Percentiles rank a stretch among this genome's conserved stretches.
Evolutionary conservation across 2,888 invertebrate genomes (phyloP).

Genomic region (Pachydiplax longipennis): DNA sequence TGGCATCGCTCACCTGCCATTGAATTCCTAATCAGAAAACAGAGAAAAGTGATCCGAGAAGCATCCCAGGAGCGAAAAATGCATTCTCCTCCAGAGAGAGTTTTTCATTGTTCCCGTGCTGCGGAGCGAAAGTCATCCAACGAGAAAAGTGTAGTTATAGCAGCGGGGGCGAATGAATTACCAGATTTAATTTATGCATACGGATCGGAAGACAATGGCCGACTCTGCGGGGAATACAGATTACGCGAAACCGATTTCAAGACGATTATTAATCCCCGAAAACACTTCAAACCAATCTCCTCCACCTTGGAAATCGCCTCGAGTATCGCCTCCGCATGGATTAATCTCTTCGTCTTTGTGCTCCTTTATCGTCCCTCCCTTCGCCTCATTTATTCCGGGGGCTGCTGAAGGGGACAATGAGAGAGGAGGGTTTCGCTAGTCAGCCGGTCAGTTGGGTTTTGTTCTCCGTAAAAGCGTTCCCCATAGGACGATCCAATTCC

Average conservation of each 20-base stretch:
- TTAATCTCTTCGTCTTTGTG: background rate
- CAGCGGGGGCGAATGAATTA: no score
- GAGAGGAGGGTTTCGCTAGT: background rate
- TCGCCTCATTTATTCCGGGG: background rate
- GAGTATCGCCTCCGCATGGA: background rate
- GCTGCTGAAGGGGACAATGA: background rate
- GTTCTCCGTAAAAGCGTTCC: background rate
- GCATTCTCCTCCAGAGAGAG: no score
- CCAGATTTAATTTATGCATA: no score
- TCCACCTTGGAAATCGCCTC: background rate
- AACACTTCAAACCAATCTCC: background rate
- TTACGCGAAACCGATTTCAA: background rate
- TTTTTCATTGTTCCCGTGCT: no score
- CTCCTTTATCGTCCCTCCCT: background rate
- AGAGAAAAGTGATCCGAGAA: no score
- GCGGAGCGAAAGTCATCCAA: no score
- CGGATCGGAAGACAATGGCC: no score
- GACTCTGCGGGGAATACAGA: background rate
- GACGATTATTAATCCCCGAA: background rate
- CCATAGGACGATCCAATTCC: background rate
- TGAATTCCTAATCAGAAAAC: no score
- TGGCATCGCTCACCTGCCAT: no score
- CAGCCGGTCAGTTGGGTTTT: slow-evolving; percentile 1
- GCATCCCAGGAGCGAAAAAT: no score
- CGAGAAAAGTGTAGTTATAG: no score